Percentiles rank a stretch among this genome's conserved stretches.
These are phyloP conservation scores for Coelopa frigida DNA, from an alignment of 1,140 invertebrate genomes.

Conservation along the genomic window DNA sequence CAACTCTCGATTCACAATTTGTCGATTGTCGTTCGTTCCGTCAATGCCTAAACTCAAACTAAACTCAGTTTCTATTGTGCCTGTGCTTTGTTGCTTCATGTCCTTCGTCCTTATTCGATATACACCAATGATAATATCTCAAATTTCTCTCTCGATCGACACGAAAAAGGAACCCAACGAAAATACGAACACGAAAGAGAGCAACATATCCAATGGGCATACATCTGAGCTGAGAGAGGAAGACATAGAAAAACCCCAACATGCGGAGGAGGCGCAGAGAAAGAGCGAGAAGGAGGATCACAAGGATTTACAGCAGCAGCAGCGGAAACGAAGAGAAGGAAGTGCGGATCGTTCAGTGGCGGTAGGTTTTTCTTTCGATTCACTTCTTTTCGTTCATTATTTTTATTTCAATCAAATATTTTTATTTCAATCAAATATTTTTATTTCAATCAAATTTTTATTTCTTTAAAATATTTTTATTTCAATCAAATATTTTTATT, in stretches of 20 bases:
- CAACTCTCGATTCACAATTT: no score
- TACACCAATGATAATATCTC: no score
- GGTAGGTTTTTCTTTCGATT: slow-evolving; percentile 19
- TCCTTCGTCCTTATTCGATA: no score
- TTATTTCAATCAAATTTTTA: slow-evolving; percentile 15
- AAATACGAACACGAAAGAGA: slow-evolving; percentile 31
- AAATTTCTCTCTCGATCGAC: no score
- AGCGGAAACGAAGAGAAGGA: slow-evolving; percentile 34
- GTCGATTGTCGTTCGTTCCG: no score
- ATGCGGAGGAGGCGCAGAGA: neutral
- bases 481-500: slow-evolving; percentile 13
- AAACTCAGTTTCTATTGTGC: no score
- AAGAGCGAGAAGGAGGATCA: slow-evolving; percentile 14
- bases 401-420: slow-evolving; percentile 13
- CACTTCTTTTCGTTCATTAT: slow-evolving; percentile 9
- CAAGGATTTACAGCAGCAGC: slow-evolving; percentile 13
- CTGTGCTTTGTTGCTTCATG: no score
- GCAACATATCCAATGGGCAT: slow-evolving; percentile 43
- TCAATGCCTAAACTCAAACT: no score
- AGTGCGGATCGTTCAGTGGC: slow-evolving; percentile 39
- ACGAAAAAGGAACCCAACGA: slow-evolving; percentile 39
- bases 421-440: neutral
- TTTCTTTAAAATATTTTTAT: slow-evolving; percentile 14
- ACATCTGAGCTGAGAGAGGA: slow-evolving; percentile 13
- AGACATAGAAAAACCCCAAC: slow-evolving; percentile 1